Conservation (phyloP, 2,113 vertebrate species). For the Oncorhynchus kisutch region DNA sequence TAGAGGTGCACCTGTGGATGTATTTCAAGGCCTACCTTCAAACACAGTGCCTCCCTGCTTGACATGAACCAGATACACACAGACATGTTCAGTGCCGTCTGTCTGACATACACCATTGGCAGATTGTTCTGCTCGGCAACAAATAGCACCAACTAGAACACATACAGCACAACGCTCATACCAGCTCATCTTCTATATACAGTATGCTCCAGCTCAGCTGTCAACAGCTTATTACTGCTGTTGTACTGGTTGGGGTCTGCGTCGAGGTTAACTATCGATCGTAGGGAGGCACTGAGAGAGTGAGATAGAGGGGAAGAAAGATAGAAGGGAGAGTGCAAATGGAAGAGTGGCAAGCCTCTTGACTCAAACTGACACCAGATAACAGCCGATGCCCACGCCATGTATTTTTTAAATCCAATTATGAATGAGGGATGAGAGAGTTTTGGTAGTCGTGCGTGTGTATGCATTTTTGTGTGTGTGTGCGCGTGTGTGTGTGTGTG, state of each 20-base stretch:
- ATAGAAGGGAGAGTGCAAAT: neutral
- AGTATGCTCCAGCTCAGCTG: constrained; percentile 1
- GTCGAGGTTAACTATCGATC: neutral
- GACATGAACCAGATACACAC: neutral
- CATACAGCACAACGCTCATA: neutral
- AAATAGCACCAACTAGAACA: neutral
- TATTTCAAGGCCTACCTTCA: no score
- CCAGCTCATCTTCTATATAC: no score
- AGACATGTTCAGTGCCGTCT: neutral
- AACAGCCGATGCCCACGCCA: constrained; percentile 26
- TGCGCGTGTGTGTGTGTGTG: no score
- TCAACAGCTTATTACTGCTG: constrained; percentile 10
- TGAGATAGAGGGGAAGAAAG: neutral
- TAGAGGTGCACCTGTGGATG: no score
- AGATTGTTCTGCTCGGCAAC: neutral
- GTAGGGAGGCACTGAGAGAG: constrained; percentile 1
- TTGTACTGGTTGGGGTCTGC: neutral
- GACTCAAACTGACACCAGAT: constrained; percentile 32
- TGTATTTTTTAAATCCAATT: constrained; percentile 70
- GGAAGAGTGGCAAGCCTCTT: constrained; percentile 11
- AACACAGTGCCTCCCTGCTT: no score
- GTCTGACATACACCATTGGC: neutral
- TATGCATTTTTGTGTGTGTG: no score
- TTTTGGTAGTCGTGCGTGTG: constrained; percentile 23
- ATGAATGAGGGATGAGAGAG: constrained; percentile 43